Evolutionary conservation across 2,888 invertebrate genomes (phyloP).

Genomic region (Pammene fasciana): DNA sequence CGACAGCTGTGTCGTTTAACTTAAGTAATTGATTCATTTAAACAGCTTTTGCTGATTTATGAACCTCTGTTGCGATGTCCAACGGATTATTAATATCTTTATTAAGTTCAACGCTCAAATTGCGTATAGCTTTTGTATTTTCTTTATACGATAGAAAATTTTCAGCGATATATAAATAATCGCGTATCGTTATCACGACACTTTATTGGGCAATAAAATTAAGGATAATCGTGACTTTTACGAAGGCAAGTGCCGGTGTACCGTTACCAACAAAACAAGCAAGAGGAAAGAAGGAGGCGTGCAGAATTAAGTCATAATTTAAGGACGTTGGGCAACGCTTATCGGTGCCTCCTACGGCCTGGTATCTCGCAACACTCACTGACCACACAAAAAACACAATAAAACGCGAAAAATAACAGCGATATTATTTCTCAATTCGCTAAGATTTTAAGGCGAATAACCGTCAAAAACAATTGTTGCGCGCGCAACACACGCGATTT

Average conservation of each 20-base stretch:
- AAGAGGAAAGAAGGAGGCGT: slow-evolving; percentile 67
- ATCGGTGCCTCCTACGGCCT: slow-evolving; percentile 74
- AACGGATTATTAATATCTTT: slow-evolving; percentile 32
- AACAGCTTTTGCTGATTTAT: slow-evolving; percentile 30
- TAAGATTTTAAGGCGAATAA: slow-evolving; percentile 46
- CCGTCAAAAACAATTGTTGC: slow-evolving; percentile 63
- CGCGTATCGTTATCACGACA: slow-evolving; percentile 26
- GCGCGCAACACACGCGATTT: slow-evolving; percentile 74
- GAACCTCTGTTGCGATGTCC: slow-evolving; percentile 14
- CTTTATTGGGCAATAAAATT: slow-evolving; percentile 36
- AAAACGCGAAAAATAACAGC: slow-evolving; percentile 40
- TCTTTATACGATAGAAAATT: slow-evolving; percentile 1
- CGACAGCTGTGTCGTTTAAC: slow-evolving; percentile 40
- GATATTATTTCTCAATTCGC: slow-evolving; percentile 40
- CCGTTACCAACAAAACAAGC: slow-evolving; percentile 64
- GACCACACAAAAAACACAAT: slow-evolving; percentile 30
- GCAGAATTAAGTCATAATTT: slow-evolving; percentile 80
- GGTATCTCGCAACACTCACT: slow-evolving; percentile 63
- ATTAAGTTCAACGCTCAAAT: slow-evolving; percentile 20
- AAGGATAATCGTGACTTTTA: slow-evolving; percentile 40
- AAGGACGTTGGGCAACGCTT: slow-evolving; percentile 69
- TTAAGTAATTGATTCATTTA: slow-evolving; percentile 41
- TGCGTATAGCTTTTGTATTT: background rate
- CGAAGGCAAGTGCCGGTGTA: slow-evolving; percentile 53
- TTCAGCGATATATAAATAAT: background rate